These are phyloP conservation scores for Hybos culiciformis DNA, from an alignment of 2,888 invertebrate genomes.

Conservation along the genomic window DNA sequence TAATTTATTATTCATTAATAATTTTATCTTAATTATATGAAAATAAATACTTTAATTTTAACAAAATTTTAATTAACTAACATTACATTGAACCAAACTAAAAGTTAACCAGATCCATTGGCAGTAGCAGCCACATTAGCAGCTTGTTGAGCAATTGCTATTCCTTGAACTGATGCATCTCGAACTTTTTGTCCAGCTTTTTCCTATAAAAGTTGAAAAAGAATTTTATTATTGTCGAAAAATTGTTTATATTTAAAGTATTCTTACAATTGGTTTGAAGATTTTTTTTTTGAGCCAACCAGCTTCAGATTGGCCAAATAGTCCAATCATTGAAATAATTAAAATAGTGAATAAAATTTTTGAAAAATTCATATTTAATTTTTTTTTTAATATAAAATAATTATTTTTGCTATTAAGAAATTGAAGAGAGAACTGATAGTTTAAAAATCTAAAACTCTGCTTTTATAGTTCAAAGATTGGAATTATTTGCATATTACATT, in stretches of 20 bases:
- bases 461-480: no score
- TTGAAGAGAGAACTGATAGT: no score
- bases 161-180: constrained; percentile 21
- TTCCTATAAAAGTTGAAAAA: constrained; percentile 15
- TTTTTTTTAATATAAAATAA: neutral
- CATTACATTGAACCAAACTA: no score
- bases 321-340: constrained; percentile 4
- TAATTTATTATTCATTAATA: no score
- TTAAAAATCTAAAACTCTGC: no score
- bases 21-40: no score
- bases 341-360: constrained; percentile 5
- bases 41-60: no score
- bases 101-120: no score
- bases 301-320: constrained; percentile 11
- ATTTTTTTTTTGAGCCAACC: constrained; percentile 11
- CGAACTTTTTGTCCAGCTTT: constrained; percentile 22
- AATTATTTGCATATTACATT: no score
- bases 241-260: neutral
- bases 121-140: constrained; percentile 15
- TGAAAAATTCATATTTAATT: constrained; percentile 10
- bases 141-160: constrained; percentile 23
- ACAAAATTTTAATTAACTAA: no score
- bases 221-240: neutral
- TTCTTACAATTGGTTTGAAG: constrained; percentile 10
- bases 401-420: no score